Conservation (phyloP, 2,797 vertebrate species). For the Cheirogaleus major region DNA sequence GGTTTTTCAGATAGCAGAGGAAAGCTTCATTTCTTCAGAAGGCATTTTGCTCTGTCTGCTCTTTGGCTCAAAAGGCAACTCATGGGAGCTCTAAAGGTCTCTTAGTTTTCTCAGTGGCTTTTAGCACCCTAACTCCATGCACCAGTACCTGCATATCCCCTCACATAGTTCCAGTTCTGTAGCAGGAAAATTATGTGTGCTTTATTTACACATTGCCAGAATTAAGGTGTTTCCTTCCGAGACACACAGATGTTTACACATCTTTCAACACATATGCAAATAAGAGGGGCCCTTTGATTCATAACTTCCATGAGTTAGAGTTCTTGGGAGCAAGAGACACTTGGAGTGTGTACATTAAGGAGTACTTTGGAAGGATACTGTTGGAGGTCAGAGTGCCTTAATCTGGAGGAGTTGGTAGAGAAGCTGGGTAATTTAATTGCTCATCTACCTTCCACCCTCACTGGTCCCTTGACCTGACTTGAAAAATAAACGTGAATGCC, state of each 20-base stretch:
- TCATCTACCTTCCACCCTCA: not conserved
- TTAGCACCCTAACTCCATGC: not conserved
- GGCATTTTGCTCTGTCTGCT: not conserved
- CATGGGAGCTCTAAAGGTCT: not conserved
- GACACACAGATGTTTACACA: not conserved
- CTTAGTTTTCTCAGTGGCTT: not conserved
- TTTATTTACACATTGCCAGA: not conserved
- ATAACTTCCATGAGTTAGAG: not conserved
- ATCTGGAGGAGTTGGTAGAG: not conserved
- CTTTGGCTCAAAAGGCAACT: not conserved
- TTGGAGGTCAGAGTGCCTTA: not conserved
- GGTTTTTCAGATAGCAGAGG: not conserved
- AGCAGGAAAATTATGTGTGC: not conserved
- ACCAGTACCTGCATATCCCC: not conserved
- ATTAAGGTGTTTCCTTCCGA: not conserved
- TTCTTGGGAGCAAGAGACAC: not conserved
- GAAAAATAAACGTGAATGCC: not conserved
- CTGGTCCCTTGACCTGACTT: not conserved
- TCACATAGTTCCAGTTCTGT: not conserved
- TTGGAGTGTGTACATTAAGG: not conserved
- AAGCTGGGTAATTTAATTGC: not conserved
- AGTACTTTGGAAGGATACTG: not conserved
- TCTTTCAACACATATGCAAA: not conserved
- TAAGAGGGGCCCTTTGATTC: not conserved
- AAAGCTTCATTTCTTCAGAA: not conserved